phyloP scores from a whole-genome alignment of 2,888 invertebrate genomes.

The Bellardia pandia region DNA sequence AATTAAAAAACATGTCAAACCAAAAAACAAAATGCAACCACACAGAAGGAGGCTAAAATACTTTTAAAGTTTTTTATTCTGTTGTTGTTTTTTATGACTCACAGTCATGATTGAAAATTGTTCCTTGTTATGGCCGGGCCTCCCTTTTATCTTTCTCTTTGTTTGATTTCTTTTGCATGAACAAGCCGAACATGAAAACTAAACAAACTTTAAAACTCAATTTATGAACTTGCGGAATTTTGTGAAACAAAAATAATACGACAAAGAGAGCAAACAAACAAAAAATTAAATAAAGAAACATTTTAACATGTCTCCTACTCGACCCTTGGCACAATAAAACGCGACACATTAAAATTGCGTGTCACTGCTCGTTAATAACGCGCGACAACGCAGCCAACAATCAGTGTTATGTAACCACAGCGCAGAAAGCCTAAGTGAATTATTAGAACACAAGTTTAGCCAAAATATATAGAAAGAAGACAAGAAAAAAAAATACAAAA shows the following conservation, averaged over 20 bases:
- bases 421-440: slow-evolving; percentile 72
- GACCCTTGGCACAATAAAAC: slow-evolving; percentile 68
- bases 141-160: slow-evolving; percentile 21
- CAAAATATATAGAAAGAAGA: slow-evolving; percentile 6
- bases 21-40: slow-evolving; percentile 49
- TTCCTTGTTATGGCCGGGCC: slow-evolving; percentile 1
- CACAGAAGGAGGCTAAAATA: slow-evolving; percentile 52
- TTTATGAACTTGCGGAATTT: slow-evolving; percentile 74
- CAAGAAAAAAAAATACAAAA: slow-evolving; percentile 28
- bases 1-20: slow-evolving; percentile 70
- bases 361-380: slow-evolving; percentile 74
- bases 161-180: slow-evolving; percentile 56
- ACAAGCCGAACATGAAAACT: slow-evolving; percentile 63
- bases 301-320: slow-evolving; percentile 70
- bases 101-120: slow-evolving; percentile 54
- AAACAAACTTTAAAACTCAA: slow-evolving; percentile 70
- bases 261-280: background rate
- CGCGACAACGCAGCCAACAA: slow-evolving; percentile 73
- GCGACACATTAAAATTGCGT: slow-evolving; percentile 74
- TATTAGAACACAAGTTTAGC: slow-evolving; percentile 71
- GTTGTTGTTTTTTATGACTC: slow-evolving; percentile 57
- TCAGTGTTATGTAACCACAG: slow-evolving; percentile 69
- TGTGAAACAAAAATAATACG: slow-evolving; percentile 33
- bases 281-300: slow-evolving; percentile 48
- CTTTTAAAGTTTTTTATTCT: slow-evolving; percentile 51